These are phyloP conservation scores for Neocloeon triangulifer DNA, from an alignment of 1,140 invertebrate genomes.

Conservation along the genomic window DNA sequence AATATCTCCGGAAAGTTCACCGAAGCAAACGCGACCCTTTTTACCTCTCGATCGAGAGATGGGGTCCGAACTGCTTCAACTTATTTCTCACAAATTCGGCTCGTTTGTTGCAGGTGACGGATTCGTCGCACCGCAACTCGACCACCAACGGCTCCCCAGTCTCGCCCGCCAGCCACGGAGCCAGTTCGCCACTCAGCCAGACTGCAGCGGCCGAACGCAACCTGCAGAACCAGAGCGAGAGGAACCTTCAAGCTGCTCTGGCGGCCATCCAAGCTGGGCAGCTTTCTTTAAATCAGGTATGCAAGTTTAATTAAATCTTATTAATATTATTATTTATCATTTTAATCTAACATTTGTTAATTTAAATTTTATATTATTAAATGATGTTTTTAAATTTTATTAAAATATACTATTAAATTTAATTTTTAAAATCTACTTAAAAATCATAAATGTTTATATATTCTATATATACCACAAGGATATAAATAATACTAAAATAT, in stretches of 20 bases:
- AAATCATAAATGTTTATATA: no score
- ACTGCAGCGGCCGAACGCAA: conserved; percentile 12
- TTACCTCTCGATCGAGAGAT: conserved; percentile 13
- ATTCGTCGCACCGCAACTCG: conserved; percentile 25
- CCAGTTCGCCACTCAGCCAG: conserved; percentile 15
- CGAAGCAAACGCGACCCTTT: conserved; percentile 10
- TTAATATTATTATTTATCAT: not conserved
- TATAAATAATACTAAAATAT: no score
- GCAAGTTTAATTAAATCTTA: no score
- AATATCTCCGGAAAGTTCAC: conserved; percentile 1
- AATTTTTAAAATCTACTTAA: no score
- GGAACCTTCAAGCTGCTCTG: conserved; percentile 32
- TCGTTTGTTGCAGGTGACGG: conserved; percentile 21
- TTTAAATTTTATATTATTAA: no score
- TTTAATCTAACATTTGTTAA: no score
- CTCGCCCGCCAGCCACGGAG: conserved; percentile 28
- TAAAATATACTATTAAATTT: no score
- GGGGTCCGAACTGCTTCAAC: conserved; percentile 14
- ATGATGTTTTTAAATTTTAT: no score
- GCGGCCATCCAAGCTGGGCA: conserved; percentile 37
- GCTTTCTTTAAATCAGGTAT: conserved; percentile 25
- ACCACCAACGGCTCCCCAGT: conserved; percentile 22
- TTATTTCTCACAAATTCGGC: conserved; percentile 12
- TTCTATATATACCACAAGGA: no score
- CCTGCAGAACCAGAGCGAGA: no score